Base-by-base conservation (phyloP, 2,113 vertebrate genomes). In the Corydoras maculifer region DNA sequence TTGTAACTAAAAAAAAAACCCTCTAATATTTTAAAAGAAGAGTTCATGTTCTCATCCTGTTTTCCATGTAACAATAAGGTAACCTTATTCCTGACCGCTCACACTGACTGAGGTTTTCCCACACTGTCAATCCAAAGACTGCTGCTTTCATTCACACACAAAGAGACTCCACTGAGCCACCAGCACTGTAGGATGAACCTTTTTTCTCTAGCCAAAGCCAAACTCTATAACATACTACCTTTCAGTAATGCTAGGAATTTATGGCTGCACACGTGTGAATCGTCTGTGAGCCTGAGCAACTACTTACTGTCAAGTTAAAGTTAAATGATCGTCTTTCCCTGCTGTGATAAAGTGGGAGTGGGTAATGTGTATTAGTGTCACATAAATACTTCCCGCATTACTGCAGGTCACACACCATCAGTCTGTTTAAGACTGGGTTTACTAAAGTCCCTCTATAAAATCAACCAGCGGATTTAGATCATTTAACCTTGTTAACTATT, bases 121-220 rank as follows among this genome's bases (percentile, higher is more conserved):
- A 78, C 82, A 86, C 49, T 76, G 54, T 66, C 32, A 9, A 65
- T 18, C 77, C 65, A 60, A 50, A 70, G 49, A 80, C 25, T 78
- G 32, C 53, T 51, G 72, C 73, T 84, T 87, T 87, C 73, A 85
- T 65, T 15, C 68, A 31, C 9, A 35, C 70, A 88, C 82, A 89
- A 87, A 88, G 75, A 73, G 58, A 76, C 77, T 77, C 78, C 78
- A 77, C 71, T 86, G 78, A 75, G 65, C 30, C 43, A 70, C 35
- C 65, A 72, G 2, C 9, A 55, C 58, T 72, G 77, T 69, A 54
- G 4, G 35, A 76, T 32, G 65, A 70, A 50, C 30, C 35, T 64
- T 32, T 55, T 53, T 10, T 12, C 54, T 61, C 13, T 15, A 70
- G 62, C 49, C 57, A 11, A 64, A 75, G 72, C 30, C 10, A 51